Base-by-base conservation (phyloP, 1,140 invertebrate species). In the Drosophila gunungcola region DNA sequence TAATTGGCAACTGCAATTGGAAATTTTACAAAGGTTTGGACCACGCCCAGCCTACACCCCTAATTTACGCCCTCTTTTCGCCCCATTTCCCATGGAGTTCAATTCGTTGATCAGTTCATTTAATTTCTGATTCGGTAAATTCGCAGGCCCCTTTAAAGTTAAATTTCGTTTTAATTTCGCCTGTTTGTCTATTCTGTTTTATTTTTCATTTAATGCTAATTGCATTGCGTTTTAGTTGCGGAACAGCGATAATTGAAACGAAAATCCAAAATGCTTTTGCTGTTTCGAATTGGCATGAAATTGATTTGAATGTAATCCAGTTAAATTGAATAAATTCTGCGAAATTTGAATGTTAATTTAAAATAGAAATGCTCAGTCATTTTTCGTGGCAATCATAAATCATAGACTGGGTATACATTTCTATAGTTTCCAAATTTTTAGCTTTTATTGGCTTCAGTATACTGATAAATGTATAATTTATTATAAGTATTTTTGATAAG, bases 101-200 rank as follows among this genome's bases (percentile, higher is more conserved):
- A 85, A 80, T 74, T 68, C 58, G 54, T 65, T 86, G 76, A 86
- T 70, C 82, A 78, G 74, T 81, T 86, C 78, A 81, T 85, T 85
- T 85, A 72, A 86, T 80, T 86, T 67, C 69, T 78, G 64, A 57
- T 58, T 75, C 48, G 41, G 25, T 60, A 48, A 46, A 74, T 57
- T 79, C 82, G 57, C 11, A 25, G 68, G 36, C 25, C 38, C 36
- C 74, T 82, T 74, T 51, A 69, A 78, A 69, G 62, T 67, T 29
- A 27, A 57, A 73, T 58, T 67, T 61, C 48, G 41, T 56, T 62
- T 60, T 62, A 76, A 67, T 73, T 80, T 64, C 46, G 5, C 32
- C 34, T 56, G 46, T 72, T 75, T 61, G 52, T 39, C 42, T 32
- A 51, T 70, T 56, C 27, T 46, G 46, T 60, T 63, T 69, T 36